Evolutionary conservation across 2,888 invertebrate genomes (phyloP), one percentile per base, ranked within the genome.

Genomic region (Drosophila antonietae): DNA sequence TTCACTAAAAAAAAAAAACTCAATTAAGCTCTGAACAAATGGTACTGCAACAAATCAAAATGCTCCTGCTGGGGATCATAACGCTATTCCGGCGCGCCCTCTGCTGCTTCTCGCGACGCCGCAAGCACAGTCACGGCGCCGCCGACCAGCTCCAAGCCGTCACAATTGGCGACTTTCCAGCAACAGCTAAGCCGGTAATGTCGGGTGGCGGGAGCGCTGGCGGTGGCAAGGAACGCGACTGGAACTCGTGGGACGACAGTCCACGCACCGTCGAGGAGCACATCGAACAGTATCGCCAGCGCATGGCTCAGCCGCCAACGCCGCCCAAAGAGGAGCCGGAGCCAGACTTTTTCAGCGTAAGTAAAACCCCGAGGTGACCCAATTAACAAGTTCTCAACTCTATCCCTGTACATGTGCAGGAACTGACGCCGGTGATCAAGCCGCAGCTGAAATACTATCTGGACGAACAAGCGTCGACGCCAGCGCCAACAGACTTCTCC

Each of bases 181-280:
- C 66, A 8, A 18, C 57, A 14, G 37, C 61, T 53, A 33, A 66
- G 51, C n/a, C 51, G 37, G n/a, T 41, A 10, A 20, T 44, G n/a
- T 15, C 51, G 14, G 15, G 18, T n/a, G 23, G 20, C 28, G 28
- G 23, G 23, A 23, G 23, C 23, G 23, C 23, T n/a, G 15, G 35
- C 1, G 23, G 56, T 12, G 47, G 62, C 51, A 68, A 51, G 51
- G 92, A 93, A 7, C 90, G 91, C 7, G 93, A 94, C 79, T 95
- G 95, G 95, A 94, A 94, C 75, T 94, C 94, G 18, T 95, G 95
- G 95, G 95, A 94, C 71, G 95, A 95, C 71, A 93, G 93, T 80
- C 93, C 93, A 9, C 92, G 93, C 1, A 93, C 94, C 3, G 93
- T 95, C 33, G 95, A 95, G 81, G 94, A 95, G 78, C 95, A 95